These are phyloP conservation scores for Megamerina dolium DNA, from an alignment of 2,888 invertebrate species.

Conservation along the genomic window DNA sequence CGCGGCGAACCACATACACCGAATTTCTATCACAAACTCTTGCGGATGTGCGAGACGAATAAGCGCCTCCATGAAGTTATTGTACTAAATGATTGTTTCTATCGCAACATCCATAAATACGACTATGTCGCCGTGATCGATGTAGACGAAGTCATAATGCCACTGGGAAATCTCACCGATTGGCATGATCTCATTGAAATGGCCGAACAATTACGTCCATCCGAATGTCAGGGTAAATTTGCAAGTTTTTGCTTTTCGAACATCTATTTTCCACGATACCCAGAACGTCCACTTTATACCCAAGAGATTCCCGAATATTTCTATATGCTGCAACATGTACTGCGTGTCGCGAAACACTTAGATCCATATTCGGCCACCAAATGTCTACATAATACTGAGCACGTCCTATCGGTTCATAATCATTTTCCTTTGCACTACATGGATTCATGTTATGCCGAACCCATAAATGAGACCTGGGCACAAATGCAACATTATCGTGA, in stretches of 20 bases:
- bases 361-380: slow-evolving; percentile 84
- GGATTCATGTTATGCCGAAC: slow-evolving; percentile 71
- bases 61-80: slow-evolving; percentile 89
- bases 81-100: slow-evolving; percentile 92
- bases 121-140: slow-evolving; percentile 82
- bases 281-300: slow-evolving; percentile 62
- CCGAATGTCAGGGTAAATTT: slow-evolving; percentile 53
- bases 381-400: slow-evolving; percentile 85
- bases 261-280: slow-evolving; percentile 83
- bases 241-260: slow-evolving; percentile 78
- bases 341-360: slow-evolving; percentile 79
- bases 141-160: slow-evolving; percentile 91
- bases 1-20: slow-evolving; percentile 86
- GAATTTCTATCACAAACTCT: slow-evolving; percentile 75
- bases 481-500: slow-evolving; percentile 90
- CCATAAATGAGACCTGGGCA: slow-evolving; percentile 72
- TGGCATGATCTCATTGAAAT: slow-evolving; percentile 73
- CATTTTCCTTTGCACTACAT: slow-evolving; percentile 83
- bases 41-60: slow-evolving; percentile 78
- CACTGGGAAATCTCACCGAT: slow-evolving; percentile 57
- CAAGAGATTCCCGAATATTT: slow-evolving; percentile 71
- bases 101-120: slow-evolving; percentile 83
- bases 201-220: slow-evolving; percentile 55
- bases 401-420: slow-evolving; percentile 81
- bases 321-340: slow-evolving; percentile 90